Evolutionary conservation across 2,888 invertebrate genomes (phyloP).

Genomic region (Latheticus oryzae): DNA sequence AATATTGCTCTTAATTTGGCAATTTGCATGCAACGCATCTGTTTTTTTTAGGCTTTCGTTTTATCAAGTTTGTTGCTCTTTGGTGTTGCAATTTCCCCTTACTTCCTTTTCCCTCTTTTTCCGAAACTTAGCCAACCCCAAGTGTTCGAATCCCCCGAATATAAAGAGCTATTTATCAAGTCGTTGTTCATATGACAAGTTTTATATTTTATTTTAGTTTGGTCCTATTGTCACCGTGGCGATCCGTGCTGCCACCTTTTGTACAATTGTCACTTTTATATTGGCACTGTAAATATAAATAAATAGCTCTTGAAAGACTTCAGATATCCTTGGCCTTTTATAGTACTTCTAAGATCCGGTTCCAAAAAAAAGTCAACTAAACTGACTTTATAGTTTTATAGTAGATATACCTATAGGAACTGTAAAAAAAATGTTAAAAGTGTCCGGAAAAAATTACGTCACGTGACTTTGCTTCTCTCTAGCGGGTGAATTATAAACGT

Average conservation of each 20-base stretch:
- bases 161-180: slow-evolving; percentile 60
- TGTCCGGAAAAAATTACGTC: neutral
- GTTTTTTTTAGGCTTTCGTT: neutral
- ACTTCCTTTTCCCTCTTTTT: slow-evolving; percentile 29
- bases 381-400: slow-evolving; percentile 25
- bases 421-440: neutral
- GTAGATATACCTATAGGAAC: no score
- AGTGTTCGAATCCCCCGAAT: slow-evolving; percentile 43
- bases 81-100: neutral
- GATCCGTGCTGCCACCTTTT: slow-evolving; percentile 57
- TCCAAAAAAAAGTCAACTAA: slow-evolving; percentile 14
- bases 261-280: slow-evolving; percentile 59
- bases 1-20: neutral
- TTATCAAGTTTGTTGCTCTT: no score
- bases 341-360: slow-evolving; percentile 8
- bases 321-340: slow-evolving; percentile 18
- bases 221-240: slow-evolving; percentile 54
- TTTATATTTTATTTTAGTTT: slow-evolving; percentile 63
- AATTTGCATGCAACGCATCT: slow-evolving; percentile 1
- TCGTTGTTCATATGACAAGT: slow-evolving; percentile 61
- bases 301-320: slow-evolving; percentile 51
- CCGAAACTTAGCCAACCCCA: slow-evolving; percentile 35
- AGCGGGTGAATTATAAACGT: slow-evolving; percentile 24
- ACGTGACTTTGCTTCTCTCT: slow-evolving; percentile 6
- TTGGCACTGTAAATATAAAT: slow-evolving; percentile 61